phyloP scores from a whole-genome alignment of 2,888 invertebrate species.

The Scrobipalpa costella region DNA sequence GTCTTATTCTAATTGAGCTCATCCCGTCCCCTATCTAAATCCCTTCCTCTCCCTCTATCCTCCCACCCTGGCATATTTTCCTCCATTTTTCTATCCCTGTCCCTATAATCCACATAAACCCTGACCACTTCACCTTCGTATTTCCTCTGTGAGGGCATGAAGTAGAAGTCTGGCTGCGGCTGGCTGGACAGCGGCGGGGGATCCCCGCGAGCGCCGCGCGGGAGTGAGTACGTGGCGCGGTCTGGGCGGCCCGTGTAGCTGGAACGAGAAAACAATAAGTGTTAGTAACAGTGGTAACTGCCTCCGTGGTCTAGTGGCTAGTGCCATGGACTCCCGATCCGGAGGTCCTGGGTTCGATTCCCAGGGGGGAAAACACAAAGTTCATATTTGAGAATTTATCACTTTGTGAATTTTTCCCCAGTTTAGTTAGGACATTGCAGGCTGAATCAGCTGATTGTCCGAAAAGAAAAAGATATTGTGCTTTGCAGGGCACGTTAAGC shows the following conservation, averaged over 20 bases:
- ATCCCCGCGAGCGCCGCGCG: conserved; percentile 79
- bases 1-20: background rate
- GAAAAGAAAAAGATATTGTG: no score
- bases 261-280: conserved; percentile 22
- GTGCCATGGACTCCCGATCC: no score
- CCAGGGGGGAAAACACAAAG: no score
- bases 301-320: no score
- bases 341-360: no score
- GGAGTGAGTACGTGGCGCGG: conserved; percentile 88
- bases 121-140: conserved; percentile 89
- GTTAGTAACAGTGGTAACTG: no score
- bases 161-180: conserved; percentile 97
- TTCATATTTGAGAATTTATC: no score
- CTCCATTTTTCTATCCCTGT: background rate
- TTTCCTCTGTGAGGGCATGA: conserved; percentile 96
- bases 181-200: conserved; percentile 71
- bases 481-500: no score
- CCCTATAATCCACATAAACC: conserved; percentile 55
- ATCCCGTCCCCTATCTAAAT: background rate
- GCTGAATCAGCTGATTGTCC: no score
- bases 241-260: conserved; percentile 73
- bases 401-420: no score
- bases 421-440: no score
- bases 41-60: background rate
- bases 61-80: background rate